Evolutionary conservation across 2,888 invertebrate genomes (phyloP).

Genomic region (Lasioglossum pauxillum): DNA sequence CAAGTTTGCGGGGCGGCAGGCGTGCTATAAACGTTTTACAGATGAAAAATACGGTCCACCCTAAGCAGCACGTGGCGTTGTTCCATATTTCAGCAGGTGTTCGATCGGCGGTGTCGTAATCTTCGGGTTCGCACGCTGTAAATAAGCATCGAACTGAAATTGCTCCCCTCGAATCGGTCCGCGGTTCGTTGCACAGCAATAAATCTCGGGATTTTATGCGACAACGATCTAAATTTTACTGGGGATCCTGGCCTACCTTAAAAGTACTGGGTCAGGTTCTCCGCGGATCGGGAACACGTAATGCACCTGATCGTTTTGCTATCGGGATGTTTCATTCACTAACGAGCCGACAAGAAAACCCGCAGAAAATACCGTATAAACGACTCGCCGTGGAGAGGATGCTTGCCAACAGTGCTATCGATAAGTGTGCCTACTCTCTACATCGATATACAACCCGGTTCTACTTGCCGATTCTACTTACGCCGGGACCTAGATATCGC

Average conservation of each 20-base stretch:
- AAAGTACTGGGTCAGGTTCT: slow-evolving; percentile 44
- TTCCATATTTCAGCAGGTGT: not conserved
- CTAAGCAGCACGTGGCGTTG: not conserved
- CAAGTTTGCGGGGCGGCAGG: not conserved
- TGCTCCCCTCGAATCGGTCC: not conserved
- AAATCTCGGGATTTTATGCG: slow-evolving; percentile 23
- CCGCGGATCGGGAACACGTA: slow-evolving; percentile 41
- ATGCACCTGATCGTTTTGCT: slow-evolving; percentile 37
- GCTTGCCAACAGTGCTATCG: slow-evolving; percentile 48
- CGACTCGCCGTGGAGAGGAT: slow-evolving; percentile 40
- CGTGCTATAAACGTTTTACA: not conserved
- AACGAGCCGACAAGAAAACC: slow-evolving; percentile 42
- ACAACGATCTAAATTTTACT: slow-evolving; percentile 48
- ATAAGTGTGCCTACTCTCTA: slow-evolving; percentile 54
- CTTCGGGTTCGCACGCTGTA: slow-evolving; percentile 6
- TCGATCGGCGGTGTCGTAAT: not conserved
- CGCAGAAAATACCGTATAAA: slow-evolving; percentile 49
- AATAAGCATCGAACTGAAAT: not conserved
- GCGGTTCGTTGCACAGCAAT: slow-evolving; percentile 4
- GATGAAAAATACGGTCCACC: too few relatives aligned
- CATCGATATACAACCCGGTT: slow-evolving; percentile 47
- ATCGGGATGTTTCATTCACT: slow-evolving; percentile 39
- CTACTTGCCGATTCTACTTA: slow-evolving; percentile 38
- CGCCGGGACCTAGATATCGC: slow-evolving; percentile 25
- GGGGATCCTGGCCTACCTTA: slow-evolving; percentile 26